These are phyloP conservation scores for Dromaius novaehollandiae DNA, from an alignment of 2,113 vertebrate genomes.

Conservation along the genomic window DNA sequence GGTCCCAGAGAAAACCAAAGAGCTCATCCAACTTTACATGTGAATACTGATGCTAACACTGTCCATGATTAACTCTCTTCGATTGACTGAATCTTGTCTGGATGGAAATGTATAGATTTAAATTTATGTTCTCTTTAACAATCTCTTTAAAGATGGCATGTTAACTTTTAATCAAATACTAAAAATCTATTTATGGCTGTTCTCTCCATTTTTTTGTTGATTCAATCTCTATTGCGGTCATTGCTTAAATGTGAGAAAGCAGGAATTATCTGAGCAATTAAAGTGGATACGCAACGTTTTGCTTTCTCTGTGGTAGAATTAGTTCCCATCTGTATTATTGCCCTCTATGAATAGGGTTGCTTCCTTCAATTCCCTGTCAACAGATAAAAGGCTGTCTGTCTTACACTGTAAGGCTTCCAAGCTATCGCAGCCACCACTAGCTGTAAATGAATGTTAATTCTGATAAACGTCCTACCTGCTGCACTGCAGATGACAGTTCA, in stretches of 20 bases:
- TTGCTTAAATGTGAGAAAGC: background rate
- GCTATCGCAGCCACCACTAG: background rate
- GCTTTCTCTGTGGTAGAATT: background rate
- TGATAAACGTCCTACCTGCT: background rate
- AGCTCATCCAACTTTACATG: conserved; percentile 39
- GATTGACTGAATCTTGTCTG: background rate
- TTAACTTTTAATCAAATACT: background rate
- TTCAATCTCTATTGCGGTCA: background rate
- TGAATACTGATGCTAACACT: conserved; percentile 30
- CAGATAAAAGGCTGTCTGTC: background rate
- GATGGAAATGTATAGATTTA: background rate
- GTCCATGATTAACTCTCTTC: background rate
- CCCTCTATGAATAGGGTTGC: background rate
- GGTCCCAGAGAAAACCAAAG: conserved; percentile 29
- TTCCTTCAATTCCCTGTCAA: background rate
- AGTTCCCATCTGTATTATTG: background rate
- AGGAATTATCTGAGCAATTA: background rate
- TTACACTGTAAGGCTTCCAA: background rate
- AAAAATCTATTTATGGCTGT: background rate
- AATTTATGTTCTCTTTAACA: background rate
- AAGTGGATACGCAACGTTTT: background rate
- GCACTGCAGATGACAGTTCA: background rate
- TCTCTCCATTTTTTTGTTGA: background rate
- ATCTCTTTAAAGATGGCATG: background rate
- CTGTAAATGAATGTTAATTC: background rate